A percentile compares a stretch with the other conserved stretches of the same genome.
phyloP scores from a whole-genome alignment of 2,888 invertebrate genomes.

The Cephus runcator region DNA sequence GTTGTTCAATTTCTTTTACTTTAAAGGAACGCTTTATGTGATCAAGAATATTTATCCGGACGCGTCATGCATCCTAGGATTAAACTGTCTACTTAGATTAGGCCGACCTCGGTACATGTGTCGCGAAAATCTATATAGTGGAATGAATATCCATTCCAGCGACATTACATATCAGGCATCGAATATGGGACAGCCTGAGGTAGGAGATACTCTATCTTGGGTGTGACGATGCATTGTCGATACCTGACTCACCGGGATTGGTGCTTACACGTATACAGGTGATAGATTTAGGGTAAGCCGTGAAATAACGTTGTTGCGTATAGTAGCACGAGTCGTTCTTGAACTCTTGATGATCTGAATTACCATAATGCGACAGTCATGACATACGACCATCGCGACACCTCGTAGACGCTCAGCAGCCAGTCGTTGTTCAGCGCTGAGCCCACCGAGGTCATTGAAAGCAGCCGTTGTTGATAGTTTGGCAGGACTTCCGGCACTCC shows the following conservation, averaged over 20 bases:
- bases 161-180: neutral
- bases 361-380: slow-evolving; percentile 94
- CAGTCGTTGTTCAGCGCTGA: slow-evolving; percentile 56
- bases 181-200: neutral
- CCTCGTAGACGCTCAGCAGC: slow-evolving; percentile 75
- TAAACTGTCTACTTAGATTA: neutral
- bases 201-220: neutral
- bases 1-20: neutral
- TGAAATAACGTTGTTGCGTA: slow-evolving; percentile 82
- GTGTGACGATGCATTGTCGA: neutral
- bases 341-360: slow-evolving; percentile 93
- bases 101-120: neutral
- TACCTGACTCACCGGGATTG: slow-evolving; percentile 18
- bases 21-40: neutral
- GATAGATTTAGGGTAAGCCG: slow-evolving; percentile 86
- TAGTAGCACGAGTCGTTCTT: slow-evolving; percentile 83
- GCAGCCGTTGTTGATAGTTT: slow-evolving; percentile 69
- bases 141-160: neutral
- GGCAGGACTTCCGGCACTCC: slow-evolving; percentile 73
- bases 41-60: neutral
- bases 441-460: slow-evolving; percentile 60
- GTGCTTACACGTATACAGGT: slow-evolving; percentile 77
- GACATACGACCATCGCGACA: slow-evolving; percentile 90
- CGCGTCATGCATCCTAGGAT: neutral
- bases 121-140: neutral